Conservation (phyloP, 2,797 vertebrate species). For the Anguilla megastoma region DNA sequence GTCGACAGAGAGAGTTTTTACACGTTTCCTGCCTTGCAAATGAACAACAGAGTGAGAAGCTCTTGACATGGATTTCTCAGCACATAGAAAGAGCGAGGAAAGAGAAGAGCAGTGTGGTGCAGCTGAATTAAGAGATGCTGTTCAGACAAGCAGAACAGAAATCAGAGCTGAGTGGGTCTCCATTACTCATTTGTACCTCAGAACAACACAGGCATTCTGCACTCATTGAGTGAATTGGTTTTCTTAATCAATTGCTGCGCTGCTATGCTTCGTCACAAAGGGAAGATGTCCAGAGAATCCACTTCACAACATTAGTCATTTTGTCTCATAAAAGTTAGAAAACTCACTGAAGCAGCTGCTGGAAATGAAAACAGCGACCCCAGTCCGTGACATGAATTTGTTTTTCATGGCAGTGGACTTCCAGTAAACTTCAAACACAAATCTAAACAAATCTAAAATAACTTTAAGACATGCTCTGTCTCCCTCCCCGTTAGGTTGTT, state of each 20-base stretch:
- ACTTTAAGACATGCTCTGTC: not conserved
- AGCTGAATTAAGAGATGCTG: not conserved
- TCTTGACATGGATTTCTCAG: not conserved
- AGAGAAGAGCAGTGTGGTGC: not conserved
- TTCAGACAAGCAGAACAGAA: not conserved
- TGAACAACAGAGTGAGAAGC: not conserved
- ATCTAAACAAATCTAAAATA: not conserved
- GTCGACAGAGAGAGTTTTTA: not conserved
- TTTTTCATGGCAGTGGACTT: not conserved
- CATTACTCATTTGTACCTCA: not conserved
- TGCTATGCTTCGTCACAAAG: not conserved
- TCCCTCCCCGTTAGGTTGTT: not conserved
- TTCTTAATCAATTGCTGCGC: not conserved
- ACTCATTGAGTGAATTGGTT: not conserved
- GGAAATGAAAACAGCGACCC: not conserved
- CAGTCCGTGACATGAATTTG: not conserved
- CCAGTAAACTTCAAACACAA: not conserved
- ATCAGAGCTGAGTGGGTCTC: not conserved
- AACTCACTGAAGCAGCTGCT: not conserved
- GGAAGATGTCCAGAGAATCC: not conserved
- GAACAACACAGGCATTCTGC: not conserved
- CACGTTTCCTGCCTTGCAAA: not conserved
- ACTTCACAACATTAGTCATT: not conserved
- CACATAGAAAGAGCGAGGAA: not conserved
- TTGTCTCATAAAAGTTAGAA: not conserved